Percentiles rank a stretch among this genome's conserved stretches.
Conservation (phyloP, 2,113 vertebrate species). For the Mustela lutreola region DNA sequence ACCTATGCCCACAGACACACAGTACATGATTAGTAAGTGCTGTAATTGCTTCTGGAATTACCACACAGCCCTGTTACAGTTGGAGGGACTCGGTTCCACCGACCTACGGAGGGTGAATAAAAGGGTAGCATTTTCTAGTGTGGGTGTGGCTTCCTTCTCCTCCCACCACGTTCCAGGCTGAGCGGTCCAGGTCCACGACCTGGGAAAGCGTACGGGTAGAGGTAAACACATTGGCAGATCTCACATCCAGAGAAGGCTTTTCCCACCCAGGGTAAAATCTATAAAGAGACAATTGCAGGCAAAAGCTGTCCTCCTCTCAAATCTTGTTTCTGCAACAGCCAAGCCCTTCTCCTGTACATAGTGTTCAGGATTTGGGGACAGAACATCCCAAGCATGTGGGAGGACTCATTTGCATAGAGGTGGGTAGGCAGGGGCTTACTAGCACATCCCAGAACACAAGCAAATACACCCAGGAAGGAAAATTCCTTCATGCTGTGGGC, state of each 20-base stretch:
- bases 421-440: slow-evolving; percentile 85
- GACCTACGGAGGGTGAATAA: background rate
- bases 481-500: slow-evolving; percentile 76
- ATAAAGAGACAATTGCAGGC: slow-evolving; percentile 52
- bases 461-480: slow-evolving; percentile 84
- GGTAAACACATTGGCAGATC: background rate
- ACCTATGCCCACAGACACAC: background rate
- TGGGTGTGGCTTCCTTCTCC: background rate
- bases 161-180: background rate
- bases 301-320: slow-evolving; percentile 65
- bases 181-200: background rate
- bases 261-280: background rate
- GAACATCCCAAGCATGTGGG: slow-evolving; percentile 83
- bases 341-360: slow-evolving; percentile 55
- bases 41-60: background rate
- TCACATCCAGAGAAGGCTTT: background rate
- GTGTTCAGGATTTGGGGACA: slow-evolving; percentile 80
- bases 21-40: background rate
- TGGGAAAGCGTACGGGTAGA: background rate
- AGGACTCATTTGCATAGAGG: slow-evolving; percentile 82
- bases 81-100: background rate
- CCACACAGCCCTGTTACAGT: background rate
- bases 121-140: background rate
- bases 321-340: slow-evolving; percentile 68
- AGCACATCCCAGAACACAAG: slow-evolving; percentile 80